These are phyloP conservation scores for Alligator sinensis DNA, from an alignment of 2,113 vertebrate species.

Conservation along the genomic window DNA sequence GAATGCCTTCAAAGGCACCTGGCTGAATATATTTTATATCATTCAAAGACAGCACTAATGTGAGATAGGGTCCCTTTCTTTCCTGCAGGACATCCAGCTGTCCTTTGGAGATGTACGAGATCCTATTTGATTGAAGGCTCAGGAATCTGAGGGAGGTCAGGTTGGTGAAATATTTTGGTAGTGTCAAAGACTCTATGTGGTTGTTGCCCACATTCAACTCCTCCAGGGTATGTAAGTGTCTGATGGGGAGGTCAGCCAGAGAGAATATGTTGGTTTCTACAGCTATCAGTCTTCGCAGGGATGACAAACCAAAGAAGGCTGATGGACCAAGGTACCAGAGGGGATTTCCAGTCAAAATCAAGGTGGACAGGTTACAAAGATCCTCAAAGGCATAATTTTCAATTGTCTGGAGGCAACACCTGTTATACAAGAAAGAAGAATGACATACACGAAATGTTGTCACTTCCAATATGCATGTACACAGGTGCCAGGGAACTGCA, in stretches of 20 bases:
- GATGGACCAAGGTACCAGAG: slow-evolving; percentile 55
- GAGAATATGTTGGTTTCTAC: slow-evolving; percentile 72
- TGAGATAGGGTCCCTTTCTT: slow-evolving; percentile 65
- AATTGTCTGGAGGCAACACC: slow-evolving; percentile 77
- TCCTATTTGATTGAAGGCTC: slow-evolving; percentile 75
- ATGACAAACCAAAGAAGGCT: slow-evolving; percentile 72
- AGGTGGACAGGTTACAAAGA: slow-evolving; percentile 72
- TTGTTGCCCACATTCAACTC: slow-evolving; percentile 81
- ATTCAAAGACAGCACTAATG: slow-evolving; percentile 81
- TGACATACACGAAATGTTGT: not conserved
- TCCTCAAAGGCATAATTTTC: slow-evolving; percentile 76
- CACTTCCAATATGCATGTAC: not conserved
- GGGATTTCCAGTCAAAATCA: slow-evolving; percentile 83
- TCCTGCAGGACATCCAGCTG: slow-evolving; percentile 71
- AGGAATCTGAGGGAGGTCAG: slow-evolving; percentile 66
- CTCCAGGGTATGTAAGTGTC: slow-evolving; percentile 70
- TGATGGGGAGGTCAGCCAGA: slow-evolving; percentile 75
- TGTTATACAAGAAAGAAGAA: slow-evolving; percentile 45
- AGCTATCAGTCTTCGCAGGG: slow-evolving; percentile 71
- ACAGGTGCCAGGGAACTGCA: not conserved
- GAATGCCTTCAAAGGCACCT: slow-evolving; percentile 71
- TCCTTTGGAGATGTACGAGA: slow-evolving; percentile 63
- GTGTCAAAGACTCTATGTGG: slow-evolving; percentile 69
- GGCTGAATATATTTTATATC: slow-evolving; percentile 75
- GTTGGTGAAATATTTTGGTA: slow-evolving; percentile 76